phyloP scores from a whole-genome alignment of 2,113 vertebrate species.

The Rhynchomys soricoides region DNA sequence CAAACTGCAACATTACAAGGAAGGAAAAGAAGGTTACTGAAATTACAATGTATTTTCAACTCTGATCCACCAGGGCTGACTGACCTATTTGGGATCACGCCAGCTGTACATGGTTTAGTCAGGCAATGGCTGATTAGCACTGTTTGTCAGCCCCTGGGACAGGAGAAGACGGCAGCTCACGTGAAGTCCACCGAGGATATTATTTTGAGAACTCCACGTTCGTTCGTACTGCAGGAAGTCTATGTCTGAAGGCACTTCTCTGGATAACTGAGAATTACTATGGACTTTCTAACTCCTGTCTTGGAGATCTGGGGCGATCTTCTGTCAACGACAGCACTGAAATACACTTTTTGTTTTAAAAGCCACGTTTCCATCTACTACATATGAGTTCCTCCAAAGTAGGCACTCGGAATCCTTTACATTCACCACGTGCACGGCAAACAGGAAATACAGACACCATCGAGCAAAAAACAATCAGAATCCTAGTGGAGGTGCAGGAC shows the following conservation, averaged over 20 bases:
- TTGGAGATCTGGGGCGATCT: not conserved
- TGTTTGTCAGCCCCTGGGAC: not conserved
- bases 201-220: not conserved
- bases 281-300: not conserved
- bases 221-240: not conserved
- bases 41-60: slow-evolving; percentile 26
- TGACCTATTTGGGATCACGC: not conserved
- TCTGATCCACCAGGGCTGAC: not conserved
- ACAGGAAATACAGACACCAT: slow-evolving; percentile 42
- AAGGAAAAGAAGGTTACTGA: not conserved
- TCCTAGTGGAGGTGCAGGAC: not conserved
- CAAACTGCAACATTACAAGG: slow-evolving; percentile 89
- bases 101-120: not conserved
- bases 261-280: not conserved
- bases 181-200: not conserved
- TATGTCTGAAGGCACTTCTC: not conserved
- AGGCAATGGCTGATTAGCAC: not conserved
- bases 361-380: not conserved
- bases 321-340: not conserved
- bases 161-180: not conserved
- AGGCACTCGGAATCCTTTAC: slow-evolving; percentile 33
- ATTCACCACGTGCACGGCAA: not conserved
- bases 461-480: slow-evolving; percentile 45
- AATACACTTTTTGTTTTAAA: not conserved
- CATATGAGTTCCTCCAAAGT: slow-evolving; percentile 30